These are phyloP conservation scores for Hypotaenidia philippensis DNA, from an alignment of 2,797 vertebrate species.

Conservation along the genomic window DNA sequence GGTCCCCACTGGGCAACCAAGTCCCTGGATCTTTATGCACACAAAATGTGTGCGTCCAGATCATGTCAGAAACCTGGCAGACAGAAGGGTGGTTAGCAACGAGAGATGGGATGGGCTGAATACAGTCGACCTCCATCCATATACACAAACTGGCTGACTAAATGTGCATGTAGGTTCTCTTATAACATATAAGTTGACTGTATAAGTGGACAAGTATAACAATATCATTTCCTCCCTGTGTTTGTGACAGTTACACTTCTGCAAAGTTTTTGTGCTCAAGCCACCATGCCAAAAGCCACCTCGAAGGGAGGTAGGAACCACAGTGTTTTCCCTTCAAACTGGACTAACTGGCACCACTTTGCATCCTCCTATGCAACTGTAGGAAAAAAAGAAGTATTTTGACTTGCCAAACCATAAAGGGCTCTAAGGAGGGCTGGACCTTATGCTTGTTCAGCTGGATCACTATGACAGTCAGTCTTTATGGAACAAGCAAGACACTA, in stretches of 20 bases:
- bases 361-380: background rate
- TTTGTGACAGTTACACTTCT: background rate
- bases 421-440: background rate
- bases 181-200: background rate
- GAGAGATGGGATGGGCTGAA: background rate
- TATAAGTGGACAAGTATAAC: background rate
- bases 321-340: background rate
- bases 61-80: background rate
- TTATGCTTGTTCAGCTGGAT: background rate
- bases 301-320: background rate
- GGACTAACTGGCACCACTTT: background rate
- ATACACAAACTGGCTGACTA: background rate
- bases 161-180: background rate
- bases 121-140: background rate
- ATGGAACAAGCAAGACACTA: background rate
- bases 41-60: background rate
- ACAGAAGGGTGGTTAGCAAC: background rate
- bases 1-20: background rate
- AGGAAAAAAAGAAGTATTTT: background rate
- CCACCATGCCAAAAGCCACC: background rate
- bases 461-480: background rate
- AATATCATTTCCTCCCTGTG: fast-evolving
- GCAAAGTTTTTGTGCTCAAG: background rate
- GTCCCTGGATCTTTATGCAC: background rate
- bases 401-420: background rate